Evolutionary conservation across 2,888 invertebrate species (phyloP), one percentile per base, ranked within the genome.

Genomic region (Phortica okadai): DNA sequence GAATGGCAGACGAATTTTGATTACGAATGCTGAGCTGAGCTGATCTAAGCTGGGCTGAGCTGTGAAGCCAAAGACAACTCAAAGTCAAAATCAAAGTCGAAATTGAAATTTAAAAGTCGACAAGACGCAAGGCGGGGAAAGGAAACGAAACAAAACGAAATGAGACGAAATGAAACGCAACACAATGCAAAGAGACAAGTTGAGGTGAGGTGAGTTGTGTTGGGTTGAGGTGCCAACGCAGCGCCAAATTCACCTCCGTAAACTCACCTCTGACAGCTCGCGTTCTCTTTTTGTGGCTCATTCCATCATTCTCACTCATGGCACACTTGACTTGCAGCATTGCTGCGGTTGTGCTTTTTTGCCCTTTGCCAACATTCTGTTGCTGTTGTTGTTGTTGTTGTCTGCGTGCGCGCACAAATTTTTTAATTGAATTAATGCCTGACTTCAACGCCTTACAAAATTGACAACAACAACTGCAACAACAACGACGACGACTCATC

Each of bases 401-500:
- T 62, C 21, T 64, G 64, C 33, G 42, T 41, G 44, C 62, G 69
- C 45, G 73, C 75, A 77, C 74, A 78, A 33, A 78, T 79, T 77
- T 78, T 79, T 81, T 80, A 80, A 80, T 79, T 81, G 80, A 78
- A 80, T 81, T 79, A 77, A 78, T 80, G 78, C 76, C 77, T 76
- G 75, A 66, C 77, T 62, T n/a, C 62, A 33, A 62, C 62, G 62
- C 62, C 66, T 66, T 66, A 14, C 16, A 21, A 62, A 25, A 25
- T 25, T 62, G 25, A 62, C 25, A 25, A 62, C 2, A 25, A 62
- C 10, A 25, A 25, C 11, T 3, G 1, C 59, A 21, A 59, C 6
- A 1, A 21, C 59, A 21, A 59, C 6, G 7, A 59, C n/a, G 21
- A 25, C 59, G 7, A 59, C 74, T 44, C 67, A 74, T 74, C 21